Conservation (phyloP, 2,888 invertebrate species). For the Crematogaster levior region DNA sequence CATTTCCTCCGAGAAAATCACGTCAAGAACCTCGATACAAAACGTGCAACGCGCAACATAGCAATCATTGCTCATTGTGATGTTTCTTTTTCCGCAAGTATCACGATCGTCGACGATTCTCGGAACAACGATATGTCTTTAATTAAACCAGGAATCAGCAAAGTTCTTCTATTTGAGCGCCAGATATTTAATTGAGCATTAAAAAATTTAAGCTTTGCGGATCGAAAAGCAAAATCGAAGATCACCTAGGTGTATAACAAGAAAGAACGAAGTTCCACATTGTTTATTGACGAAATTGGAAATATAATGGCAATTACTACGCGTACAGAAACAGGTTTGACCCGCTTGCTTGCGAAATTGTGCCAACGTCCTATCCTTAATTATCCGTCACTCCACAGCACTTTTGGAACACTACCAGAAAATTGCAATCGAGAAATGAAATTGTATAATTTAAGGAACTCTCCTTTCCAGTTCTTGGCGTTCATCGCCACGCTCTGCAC, state of each 20-base stretch:
- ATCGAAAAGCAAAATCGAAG: not conserved
- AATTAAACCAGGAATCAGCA: not conserved
- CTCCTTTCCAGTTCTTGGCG: slow-evolving; percentile 72
- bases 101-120: not conserved
- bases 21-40: not conserved
- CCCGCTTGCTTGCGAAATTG: too few species aligned
- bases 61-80: not conserved
- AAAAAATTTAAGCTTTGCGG: not conserved
- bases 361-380: not conserved
- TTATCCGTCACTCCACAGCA: not conserved
- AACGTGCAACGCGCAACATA: not conserved
- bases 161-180: not conserved
- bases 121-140: not conserved
- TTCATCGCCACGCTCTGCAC: slow-evolving; percentile 71
- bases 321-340: not conserved
- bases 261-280: not conserved
- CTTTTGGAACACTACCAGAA: not conserved
- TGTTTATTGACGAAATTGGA: not conserved
- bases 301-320: not conserved
- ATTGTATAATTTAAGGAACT: not conserved
- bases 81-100: not conserved
- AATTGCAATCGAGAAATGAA: not conserved
- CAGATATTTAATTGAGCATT: not conserved
- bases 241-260: not conserved
- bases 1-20: not conserved